Evolutionary conservation across 1,140 invertebrate genomes (phyloP), one percentile per base, ranked within the genome.

Genomic region (Drosophila ironensis): DNA sequence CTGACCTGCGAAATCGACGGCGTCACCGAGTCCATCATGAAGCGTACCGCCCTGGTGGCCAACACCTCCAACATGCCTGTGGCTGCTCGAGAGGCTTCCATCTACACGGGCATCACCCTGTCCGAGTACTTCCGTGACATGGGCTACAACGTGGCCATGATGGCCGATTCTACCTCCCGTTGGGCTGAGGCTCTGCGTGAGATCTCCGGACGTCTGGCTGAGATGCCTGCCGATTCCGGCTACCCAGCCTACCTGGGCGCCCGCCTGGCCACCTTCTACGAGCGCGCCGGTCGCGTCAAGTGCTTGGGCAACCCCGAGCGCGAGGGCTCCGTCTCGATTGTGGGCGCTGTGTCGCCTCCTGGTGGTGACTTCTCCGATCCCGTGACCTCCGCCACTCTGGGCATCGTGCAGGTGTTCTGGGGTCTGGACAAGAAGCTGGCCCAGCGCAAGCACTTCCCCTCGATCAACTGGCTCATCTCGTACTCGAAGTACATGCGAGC

Each of bases 1-100:
- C 92, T 99, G 70, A 96, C 96, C 0, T 96, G 98, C 78, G 98
- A 99, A 92, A 97, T 99, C 69, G 97, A 98, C 40, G 99, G 98
- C 3, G 93, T 94, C 1, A 97, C 95, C 2, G 98, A 99, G 90
- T 99, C 98, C 42, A 99, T 99, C 90, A 99, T 99, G 99, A 99
- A 99, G 91, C 95, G 99, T 91, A 99, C 99, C 4, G 96, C 98
- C 19, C 91, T 99, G 22, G 99, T 99, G 16, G 99, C 99, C 72
- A 99, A 99, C 91, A 99, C 99, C 20, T 99, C 98, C 48, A 99
- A 99, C 94, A 99, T 99, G 99, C 99, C 99, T 91, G 98, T 99
- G 41, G 99, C 99, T 91, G 99, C 99, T 91, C 95, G 99, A 91
- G 99, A 99, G 92, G 99, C 99, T 81, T 99, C 98, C 77, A 99